Conservation (phyloP, 2,113 vertebrate species). For the Myotis yumanensis region DNA sequence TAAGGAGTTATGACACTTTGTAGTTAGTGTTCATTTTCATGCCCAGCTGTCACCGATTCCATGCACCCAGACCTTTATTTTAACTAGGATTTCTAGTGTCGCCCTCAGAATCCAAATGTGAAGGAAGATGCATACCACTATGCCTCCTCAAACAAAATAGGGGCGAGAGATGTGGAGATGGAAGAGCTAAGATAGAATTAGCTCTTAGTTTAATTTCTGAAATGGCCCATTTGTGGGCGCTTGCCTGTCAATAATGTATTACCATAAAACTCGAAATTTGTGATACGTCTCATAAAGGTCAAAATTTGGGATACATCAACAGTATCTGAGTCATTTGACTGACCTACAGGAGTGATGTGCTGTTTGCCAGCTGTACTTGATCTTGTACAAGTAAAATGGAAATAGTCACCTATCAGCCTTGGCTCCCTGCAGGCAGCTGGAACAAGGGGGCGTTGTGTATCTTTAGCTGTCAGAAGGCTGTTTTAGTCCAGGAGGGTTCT, state of each 20-base stretch:
- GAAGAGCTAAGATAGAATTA: not conserved
- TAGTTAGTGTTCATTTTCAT: not conserved
- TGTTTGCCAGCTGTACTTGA: not conserved
- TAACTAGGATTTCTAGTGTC: not conserved
- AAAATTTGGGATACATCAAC: not conserved
- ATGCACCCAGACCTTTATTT: conserved; percentile 1
- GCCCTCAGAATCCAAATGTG: not conserved
- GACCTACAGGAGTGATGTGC: not conserved
- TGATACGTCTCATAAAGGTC: not conserved
- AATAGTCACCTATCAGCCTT: not conserved
- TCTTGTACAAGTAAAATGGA: not conserved
- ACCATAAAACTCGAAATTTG: not conserved
- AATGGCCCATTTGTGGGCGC: not conserved
- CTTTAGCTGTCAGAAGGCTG: not conserved
- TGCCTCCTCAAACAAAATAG: not conserved
- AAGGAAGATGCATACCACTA: not conserved
- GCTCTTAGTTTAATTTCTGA: not conserved
- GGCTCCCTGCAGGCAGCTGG: not conserved
- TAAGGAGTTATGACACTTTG: not conserved
- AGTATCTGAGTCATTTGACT: not conserved
- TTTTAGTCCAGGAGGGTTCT: not conserved
- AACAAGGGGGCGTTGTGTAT: not conserved
- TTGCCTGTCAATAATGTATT: not conserved
- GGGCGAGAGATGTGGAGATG: not conserved
- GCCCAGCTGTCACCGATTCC: fast-evolving